A percentile compares a stretch with the other conserved stretches of the same genome.
Conservation (phyloP, 2,113 vertebrate species). For the Eulacestoma nigropectus region DNA sequence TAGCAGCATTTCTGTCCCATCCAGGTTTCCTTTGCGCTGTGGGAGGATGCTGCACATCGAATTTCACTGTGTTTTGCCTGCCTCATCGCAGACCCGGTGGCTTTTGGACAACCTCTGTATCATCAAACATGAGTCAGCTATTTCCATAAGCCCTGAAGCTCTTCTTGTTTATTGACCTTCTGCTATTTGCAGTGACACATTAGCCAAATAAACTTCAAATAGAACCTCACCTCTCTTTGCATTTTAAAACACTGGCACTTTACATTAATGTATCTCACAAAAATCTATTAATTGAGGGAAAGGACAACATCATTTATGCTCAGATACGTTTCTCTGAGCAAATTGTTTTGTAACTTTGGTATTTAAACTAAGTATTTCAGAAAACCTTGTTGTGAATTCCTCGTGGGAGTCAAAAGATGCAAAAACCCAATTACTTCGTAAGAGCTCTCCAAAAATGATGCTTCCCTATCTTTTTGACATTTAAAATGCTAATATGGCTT, state of each 20-base stretch:
- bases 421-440: background rate
- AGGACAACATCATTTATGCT: background rate
- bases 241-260: background rate
- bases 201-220: background rate
- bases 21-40: fast-evolving
- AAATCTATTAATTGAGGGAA: background rate
- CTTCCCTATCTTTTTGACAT: background rate
- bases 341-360: background rate
- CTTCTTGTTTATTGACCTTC: background rate
- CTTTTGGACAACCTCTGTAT: background rate
- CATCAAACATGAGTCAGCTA: background rate
- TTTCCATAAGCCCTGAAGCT: background rate
- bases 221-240: background rate
- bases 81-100: background rate
- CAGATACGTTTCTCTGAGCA: background rate
- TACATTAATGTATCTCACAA: background rate
- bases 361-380: background rate
- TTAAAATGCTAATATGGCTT: background rate
- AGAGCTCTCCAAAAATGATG: background rate
- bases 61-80: background rate
- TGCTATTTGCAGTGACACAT: background rate
- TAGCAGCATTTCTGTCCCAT: background rate
- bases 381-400: background rate
- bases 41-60: background rate
- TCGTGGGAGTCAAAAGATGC: background rate